Evolutionary conservation across 2,888 invertebrate genomes (phyloP), one percentile per base, ranked within the genome.

Genomic region (Cheilosia variabilis): DNA sequence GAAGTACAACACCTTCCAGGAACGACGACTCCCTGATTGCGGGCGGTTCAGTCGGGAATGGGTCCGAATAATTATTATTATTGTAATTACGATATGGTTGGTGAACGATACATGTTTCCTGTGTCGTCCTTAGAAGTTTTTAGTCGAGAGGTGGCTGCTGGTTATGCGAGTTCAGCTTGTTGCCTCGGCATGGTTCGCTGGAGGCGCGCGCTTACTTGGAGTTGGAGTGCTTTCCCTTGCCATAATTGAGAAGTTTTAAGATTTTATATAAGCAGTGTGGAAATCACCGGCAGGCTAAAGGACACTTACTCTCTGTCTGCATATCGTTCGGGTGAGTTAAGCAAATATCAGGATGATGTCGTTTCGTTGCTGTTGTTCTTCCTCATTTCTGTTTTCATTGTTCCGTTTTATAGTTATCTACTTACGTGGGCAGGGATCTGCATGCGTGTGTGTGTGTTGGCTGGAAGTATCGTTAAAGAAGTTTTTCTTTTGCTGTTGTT

Each of bases 201-300:
- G 57, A 72, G 86, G 81, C 79, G 71, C 45, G 66, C 77, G 60
- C 71, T 31, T 31, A 60, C 77, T 13, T n/a, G n/a, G n/a, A n/a
- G n/a, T 13, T 55, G 72, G 75, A 86, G 76, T 80, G 69, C 76
- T 76, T 86, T 81, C 68, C 57, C 81, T 81, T 76, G 68, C 81
- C 81, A 72, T 77, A 86, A 86, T 86, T 86, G 81, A 77, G 81
- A 86, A 86, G 86, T 86, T 86, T 86, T 81, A 86, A 86, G 86
- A 86, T 81, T 68, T 76, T 9, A 0, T 27, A 27, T 72, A 86
- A 86, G 81, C 72, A 86, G 76, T 86, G 86, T 66, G 71, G 72
- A 77, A 86, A 81, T 81, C 81, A 81, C 86, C 86, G 76, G 45
- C 41, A 69, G 86, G 57, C 60, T 63, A 79, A 79, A 79, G 69